Evolutionary conservation across 2,888 invertebrate genomes (phyloP), one percentile per base, ranked within the genome.

Genomic region (Platycheirus albimanus): DNA sequence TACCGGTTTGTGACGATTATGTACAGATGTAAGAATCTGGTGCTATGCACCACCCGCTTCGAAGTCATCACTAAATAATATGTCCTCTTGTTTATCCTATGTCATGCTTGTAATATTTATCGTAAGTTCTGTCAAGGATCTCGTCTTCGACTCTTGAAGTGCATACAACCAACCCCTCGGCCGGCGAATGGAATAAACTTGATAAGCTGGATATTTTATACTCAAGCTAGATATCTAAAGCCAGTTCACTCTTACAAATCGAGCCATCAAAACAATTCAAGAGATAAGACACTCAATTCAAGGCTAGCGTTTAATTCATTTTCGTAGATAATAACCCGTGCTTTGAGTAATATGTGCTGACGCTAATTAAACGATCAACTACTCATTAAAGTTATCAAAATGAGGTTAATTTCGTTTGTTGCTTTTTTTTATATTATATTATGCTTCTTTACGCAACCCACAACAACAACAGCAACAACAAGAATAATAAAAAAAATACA

Each of bases 321-420:
- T 41, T 10, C 8, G n/a, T 11, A 13, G 41, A 51, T 64, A 54
- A 70, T 78, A 56, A 47, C 30, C 30, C 13, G 30, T n/a, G n/a
- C 51, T 58, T 61, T 43, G 15, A 24, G 45, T 74, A 19, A 71
- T 43, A 38, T 51, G 33, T 33, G 47, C 24, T 24, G 10, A 28
- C 5, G 15, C 19, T 67, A 67, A 78, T 67, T 78, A 67, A 72
- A 51, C 52, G 67, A 74, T 69, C 67, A 43, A 58, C 52, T 61
- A 41, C 45, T 45, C 38, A 20, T 51, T 52, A 38, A 45, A 61
- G 20, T 45, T 56, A 72, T 72, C 30, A 56, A 75, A 80, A 80
- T 64, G 69, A 69, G 75, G 79, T 80, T 80, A 80, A 80, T 69
- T 80, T 69, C 33, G 15, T 69, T 75, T 80, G 49, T 47, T 28